Evolutionary conservation across 2,797 vertebrate genomes (phyloP), one percentile per base, ranked within the genome.

Genomic region (Oreonectes daqikongensis): DNA sequence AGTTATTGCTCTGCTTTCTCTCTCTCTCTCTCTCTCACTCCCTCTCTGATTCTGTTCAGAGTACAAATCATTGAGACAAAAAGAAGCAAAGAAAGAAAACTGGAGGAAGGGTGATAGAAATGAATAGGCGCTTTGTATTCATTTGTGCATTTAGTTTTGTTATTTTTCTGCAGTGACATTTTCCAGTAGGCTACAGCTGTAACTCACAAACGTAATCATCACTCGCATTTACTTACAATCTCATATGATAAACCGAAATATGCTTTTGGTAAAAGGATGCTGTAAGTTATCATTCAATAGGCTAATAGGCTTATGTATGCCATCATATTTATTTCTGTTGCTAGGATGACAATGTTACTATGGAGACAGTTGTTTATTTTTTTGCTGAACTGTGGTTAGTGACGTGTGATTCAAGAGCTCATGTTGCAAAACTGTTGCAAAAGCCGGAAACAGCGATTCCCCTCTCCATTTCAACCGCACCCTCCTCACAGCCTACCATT

Each of bases 361-460:
- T 79, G 69, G 81, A 78, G 71, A 82, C 79, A 81, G 38, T 22
- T 50, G 57, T 65, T 60, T 84, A 72, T 84, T 84, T 78, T 46
- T n/a, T n/a, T 53, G 22, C 20, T 40, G 22, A n/a, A 53, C 69
- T 68, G 60, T 69, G 72, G 80, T 71, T 61, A 60, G 30, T 57
- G 59, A 69, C 22, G 46, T 48, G 63, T 48, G n/a, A 71, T 20
- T 77, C 28, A 1, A n/a, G 44, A 60, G 42, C 22, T 17, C 42
- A 61, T 78, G 59, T 75, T 28, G 42, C 24, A 73, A 55, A 61
- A 15, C 24, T 28, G 40, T 53, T 72, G 69, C 61, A 67, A 72
- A 66, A 55, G 30, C 2, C 10, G 11, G 52, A 78, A 65, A 44
- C 24, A 35, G 50, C 11, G 20, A 71, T 44, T 48, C 3, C 17